Base-by-base conservation (phyloP, 2,888 invertebrate species). In the Ophonus ardosiacus region DNA sequence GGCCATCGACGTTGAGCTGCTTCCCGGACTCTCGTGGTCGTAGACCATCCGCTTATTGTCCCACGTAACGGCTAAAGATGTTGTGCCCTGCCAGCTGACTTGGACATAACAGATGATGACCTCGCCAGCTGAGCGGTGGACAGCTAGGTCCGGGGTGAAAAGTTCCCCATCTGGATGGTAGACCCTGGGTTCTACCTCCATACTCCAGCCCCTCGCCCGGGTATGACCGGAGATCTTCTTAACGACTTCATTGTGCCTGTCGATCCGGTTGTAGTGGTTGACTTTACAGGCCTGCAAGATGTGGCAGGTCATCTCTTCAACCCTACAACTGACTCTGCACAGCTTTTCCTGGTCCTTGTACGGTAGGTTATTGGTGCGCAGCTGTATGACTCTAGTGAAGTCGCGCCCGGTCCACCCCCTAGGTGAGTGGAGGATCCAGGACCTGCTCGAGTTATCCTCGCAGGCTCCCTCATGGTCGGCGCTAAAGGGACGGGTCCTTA, bases 171-270 rank as follows among this genome's bases (percentile, higher is more conserved):
- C 83, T 8, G 18, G 17, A 24, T 86, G 85, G 13, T 81, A 61
- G 1, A 86, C 84, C 1, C 82, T 76, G 0, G 86, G 85, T 57
- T 86, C 86, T 5, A 31, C 59, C 17, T 71, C 65, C 7, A n/a
- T n/a, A n/a, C n/a, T n/a, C n/a, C n/a, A n/a, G n/a, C n/a, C n/a
- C n/a, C n/a, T n/a, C n/a, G n/a, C n/a, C n/a, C n/a, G n/a, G n/a
- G n/a, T n/a, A n/a, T n/a, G n/a, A n/a, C n/a, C n/a, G n/a, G n/a
- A n/a, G n/a, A n/a, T n/a, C n/a, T n/a, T n/a, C n/a, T n/a, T n/a
- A n/a, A n/a, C n/a, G n/a, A n/a, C n/a, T n/a, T 61, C 38, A 57
- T 86, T 85, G 71, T 86, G 86, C 1, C 86, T n/a, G 0, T 57
- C 31, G 0, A 79, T 21, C 1, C 59, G 3, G n/a, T 17, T 59